phyloP scores from a whole-genome alignment of 2,888 invertebrate genomes.

The Exocentrus adspersus region DNA sequence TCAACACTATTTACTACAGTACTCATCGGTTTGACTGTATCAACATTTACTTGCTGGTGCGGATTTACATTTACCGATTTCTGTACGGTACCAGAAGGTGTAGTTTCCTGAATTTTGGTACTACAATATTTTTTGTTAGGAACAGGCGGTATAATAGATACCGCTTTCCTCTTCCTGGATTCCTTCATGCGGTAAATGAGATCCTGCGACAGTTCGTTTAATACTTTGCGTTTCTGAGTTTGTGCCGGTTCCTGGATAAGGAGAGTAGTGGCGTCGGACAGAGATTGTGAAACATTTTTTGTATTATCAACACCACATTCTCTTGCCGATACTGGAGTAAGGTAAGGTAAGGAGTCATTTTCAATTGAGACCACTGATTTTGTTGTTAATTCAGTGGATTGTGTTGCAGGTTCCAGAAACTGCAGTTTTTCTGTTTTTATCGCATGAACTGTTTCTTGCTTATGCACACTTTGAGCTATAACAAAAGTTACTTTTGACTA shows the following conservation, averaged over 20 bases:
- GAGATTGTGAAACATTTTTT: background rate
- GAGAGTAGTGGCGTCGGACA: constrained; percentile 32
- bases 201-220: constrained; percentile 64
- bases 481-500: too few species aligned
- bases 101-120: constrained; percentile 17
- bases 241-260: constrained; percentile 30
- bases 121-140: constrained; percentile 43
- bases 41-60: too few species aligned
- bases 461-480: too few species aligned
- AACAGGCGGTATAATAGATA: constrained; percentile 64
- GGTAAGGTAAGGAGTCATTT: too few species aligned
- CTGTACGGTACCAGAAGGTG: too few species aligned
- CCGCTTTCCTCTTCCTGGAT: constrained; percentile 64
- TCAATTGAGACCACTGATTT: too few species aligned
- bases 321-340: too few species aligned
- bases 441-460: too few species aligned
- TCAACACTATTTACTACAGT: constrained; percentile 54
- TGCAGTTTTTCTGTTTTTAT: too few species aligned
- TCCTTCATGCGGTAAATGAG: constrained; percentile 68
- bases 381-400: too few species aligned
- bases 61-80: constrained; percentile 9
- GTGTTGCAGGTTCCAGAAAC: too few species aligned
- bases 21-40: too few species aligned
- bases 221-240: constrained; percentile 52
- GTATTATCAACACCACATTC: background rate